phyloP scores from a whole-genome alignment of 2,113 vertebrate species.

The Brachyistius frenatus region DNA sequence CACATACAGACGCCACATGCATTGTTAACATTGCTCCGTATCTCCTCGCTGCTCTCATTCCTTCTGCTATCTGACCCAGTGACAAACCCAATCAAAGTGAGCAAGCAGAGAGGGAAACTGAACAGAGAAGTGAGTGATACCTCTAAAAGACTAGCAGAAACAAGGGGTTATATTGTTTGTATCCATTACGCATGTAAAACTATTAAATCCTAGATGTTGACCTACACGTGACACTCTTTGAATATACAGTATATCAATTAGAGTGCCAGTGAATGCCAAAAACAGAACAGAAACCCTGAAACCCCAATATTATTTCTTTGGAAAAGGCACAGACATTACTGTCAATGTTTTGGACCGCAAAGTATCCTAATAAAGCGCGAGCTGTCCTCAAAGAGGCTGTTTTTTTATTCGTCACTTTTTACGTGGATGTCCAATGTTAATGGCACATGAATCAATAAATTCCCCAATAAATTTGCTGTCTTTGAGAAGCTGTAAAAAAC shows the following conservation, averaged over 20 bases:
- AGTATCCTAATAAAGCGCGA: slow-evolving; percentile 31
- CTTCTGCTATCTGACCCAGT: slow-evolving; percentile 47
- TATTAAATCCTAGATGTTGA: slow-evolving; percentile 76
- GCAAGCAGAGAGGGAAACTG: slow-evolving; percentile 19
- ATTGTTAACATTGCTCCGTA: slow-evolving; percentile 35
- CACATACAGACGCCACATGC: slow-evolving; percentile 43
- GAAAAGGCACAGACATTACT: slow-evolving; percentile 11
- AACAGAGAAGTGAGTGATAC: slow-evolving; percentile 15
- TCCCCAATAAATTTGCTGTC: too few species aligned
- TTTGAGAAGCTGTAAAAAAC: too few species aligned
- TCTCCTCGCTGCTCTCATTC: slow-evolving; percentile 50
- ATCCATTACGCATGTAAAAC: slow-evolving; percentile 75
- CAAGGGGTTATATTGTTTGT: slow-evolving; percentile 48
- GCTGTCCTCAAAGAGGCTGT: slow-evolving; percentile 29
- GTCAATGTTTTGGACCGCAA: slow-evolving; percentile 8
- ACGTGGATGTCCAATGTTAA: too few species aligned
- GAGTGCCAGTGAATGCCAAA: slow-evolving; percentile 43
- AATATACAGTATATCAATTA: slow-evolving; percentile 27
- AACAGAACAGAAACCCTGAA: slow-evolving; percentile 27
- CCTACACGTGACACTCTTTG: slow-evolving; percentile 38
- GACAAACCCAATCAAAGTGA: slow-evolving; percentile 62
- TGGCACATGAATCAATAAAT: too few species aligned
- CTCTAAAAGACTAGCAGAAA: slow-evolving; percentile 65
- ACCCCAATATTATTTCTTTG: slow-evolving; percentile 19
- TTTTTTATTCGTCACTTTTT: background rate